Conservation (phyloP, 2,888 invertebrate species). For the Seira musarum region DNA sequence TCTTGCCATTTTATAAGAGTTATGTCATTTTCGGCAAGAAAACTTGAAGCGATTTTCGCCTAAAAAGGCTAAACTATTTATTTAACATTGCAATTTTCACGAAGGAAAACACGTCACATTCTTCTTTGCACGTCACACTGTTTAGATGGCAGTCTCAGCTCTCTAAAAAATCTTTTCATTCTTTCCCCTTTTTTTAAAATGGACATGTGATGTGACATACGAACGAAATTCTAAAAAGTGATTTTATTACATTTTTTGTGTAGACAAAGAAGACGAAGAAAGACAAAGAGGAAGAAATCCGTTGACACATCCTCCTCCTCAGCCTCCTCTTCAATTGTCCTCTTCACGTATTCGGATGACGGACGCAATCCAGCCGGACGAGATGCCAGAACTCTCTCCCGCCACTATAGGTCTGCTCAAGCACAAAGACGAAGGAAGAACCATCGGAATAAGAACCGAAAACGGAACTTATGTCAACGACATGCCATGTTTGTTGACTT, state of each 20-base stretch:
- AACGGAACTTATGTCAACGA: conserved; percentile 86
- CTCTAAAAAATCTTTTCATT: not conserved
- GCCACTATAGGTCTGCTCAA: conserved; percentile 74
- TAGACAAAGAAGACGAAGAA: conserved; percentile 1
- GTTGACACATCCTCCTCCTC: conserved; percentile 28
- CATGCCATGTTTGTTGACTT: conserved; percentile 96
- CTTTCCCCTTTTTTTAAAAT: not conserved
- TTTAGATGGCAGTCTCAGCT: too few species aligned
- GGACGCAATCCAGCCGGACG: conserved; percentile 74
- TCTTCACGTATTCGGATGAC: conserved; percentile 92
- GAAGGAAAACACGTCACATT: too few species aligned
- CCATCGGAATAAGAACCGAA: conserved; percentile 68
- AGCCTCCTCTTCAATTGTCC: conserved; percentile 77
- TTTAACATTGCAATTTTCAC: too few species aligned
- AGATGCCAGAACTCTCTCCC: conserved; percentile 74
- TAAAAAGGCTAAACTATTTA: too few species aligned
- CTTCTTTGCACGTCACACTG: not conserved
- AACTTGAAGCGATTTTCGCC: too few species aligned
- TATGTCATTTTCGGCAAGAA: not conserved
- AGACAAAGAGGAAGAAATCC: conserved; percentile 32
- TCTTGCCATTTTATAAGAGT: not conserved
- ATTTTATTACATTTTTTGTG: not conserved
- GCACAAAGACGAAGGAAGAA: conserved; percentile 71
- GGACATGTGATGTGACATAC: not conserved
- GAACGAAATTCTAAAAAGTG: not conserved